Percentiles rank a stretch among this genome's conserved stretches.
Conservation (phyloP, 2,888 invertebrate genomes). For the Harpalus rufipes region DNA sequence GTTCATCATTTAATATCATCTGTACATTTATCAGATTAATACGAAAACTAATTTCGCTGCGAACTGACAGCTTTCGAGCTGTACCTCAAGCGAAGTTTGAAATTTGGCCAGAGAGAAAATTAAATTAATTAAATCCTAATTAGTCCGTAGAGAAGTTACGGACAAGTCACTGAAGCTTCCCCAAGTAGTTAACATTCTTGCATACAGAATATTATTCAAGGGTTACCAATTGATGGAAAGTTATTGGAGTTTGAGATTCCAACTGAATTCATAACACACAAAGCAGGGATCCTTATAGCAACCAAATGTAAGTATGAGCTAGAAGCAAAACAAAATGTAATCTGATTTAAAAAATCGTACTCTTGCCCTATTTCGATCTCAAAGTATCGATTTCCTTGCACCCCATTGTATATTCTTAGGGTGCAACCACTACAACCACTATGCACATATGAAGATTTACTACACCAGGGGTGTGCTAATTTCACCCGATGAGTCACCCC, state of each 20-base stretch:
- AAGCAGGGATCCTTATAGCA: neutral
- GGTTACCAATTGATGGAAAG: too few relatives aligned
- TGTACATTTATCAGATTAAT: conserved; percentile 52
- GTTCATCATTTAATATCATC: conserved; percentile 34
- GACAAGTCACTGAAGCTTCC: conserved; percentile 7
- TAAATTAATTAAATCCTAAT: conserved; percentile 59
- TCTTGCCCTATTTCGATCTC: neutral
- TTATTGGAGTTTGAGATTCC: too few relatives aligned
- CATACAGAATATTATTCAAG: neutral
- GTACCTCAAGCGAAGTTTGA: conserved; percentile 15
- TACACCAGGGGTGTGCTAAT: conserved; percentile 52
- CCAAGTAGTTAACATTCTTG: conserved; percentile 1
- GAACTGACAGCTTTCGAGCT: conserved; percentile 23
- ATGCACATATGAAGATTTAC: conserved; percentile 58
- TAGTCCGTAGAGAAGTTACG: neutral
- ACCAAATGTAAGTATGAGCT: neutral
- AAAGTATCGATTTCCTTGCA: neutral
- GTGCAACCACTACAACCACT: conserved; percentile 21
- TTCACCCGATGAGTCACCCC: conserved; percentile 54
- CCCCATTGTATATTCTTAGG: conserved; percentile 10
- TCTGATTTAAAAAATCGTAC: neutral
- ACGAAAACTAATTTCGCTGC: conserved; percentile 53
- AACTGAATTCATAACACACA: too few relatives aligned
- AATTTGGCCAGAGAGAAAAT: conserved; percentile 42
- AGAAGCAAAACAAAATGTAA: neutral